Evolutionary conservation across 2,113 vertebrate genomes (phyloP).

Genomic region (Pygoscelis adeliae): DNA sequence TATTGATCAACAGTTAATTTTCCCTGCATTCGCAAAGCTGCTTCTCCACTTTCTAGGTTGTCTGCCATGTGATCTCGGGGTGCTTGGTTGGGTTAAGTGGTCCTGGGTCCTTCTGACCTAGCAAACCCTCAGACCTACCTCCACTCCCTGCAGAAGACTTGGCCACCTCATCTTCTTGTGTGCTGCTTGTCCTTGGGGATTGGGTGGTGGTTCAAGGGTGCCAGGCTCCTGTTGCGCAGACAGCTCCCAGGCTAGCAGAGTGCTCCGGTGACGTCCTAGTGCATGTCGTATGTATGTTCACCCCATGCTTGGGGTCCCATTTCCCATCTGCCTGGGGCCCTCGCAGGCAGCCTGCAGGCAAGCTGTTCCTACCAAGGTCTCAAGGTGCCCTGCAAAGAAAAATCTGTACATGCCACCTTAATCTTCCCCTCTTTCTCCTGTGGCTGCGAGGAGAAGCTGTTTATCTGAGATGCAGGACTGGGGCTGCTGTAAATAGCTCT

Average conservation of each 20-base stretch:
- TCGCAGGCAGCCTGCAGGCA: background rate
- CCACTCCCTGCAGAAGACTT: background rate
- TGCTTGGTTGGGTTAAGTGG: background rate
- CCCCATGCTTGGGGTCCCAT: background rate
- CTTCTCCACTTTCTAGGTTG: background rate
- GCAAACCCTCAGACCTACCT: background rate
- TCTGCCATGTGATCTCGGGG: background rate
- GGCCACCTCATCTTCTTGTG: background rate
- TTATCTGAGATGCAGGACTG: background rate
- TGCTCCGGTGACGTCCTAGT: background rate
- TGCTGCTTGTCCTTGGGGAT: background rate
- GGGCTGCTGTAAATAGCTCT: conserved; percentile 11
- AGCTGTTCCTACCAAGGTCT: background rate
- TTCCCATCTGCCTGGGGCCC: background rate
- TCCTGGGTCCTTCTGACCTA: background rate
- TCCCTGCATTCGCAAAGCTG: background rate
- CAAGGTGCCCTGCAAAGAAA: background rate
- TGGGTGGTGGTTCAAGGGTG: background rate
- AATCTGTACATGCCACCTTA: background rate
- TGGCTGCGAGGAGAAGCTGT: background rate
- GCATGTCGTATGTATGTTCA: background rate
- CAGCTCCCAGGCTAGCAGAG: background rate
- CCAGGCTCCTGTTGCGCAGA: background rate
- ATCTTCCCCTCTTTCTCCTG: background rate
- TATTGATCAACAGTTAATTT: background rate